These are phyloP conservation scores for Eupleurogrammus muticus DNA, from an alignment of 2,797 vertebrate species.

Conservation along the genomic window DNA sequence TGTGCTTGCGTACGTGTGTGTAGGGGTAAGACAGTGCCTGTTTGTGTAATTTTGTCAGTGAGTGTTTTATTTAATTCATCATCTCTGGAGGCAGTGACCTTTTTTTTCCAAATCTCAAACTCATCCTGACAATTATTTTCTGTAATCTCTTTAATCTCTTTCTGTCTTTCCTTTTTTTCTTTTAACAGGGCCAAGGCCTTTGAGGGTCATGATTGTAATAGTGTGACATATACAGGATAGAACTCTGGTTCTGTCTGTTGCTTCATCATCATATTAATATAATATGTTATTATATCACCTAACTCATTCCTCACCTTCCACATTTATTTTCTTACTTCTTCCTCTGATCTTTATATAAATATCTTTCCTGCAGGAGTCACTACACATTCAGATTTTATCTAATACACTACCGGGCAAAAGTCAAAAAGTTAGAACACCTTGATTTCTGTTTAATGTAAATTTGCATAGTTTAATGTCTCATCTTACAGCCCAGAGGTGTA, in stretches of 20 bases:
- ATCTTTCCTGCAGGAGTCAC: slow-evolving; percentile 28
- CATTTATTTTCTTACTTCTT: slow-evolving; percentile 31
- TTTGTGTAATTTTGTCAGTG: slow-evolving; percentile 14
- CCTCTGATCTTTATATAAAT: slow-evolving; percentile 35
- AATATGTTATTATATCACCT: slow-evolving; percentile 31
- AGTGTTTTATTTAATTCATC: slow-evolving; percentile 27
- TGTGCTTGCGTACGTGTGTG: slow-evolving; percentile 14
- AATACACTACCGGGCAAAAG: too few relatives aligned
- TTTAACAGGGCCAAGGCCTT: slow-evolving; percentile 77
- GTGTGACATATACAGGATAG: slow-evolving; percentile 52
- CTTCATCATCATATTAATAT: too few relatives aligned
- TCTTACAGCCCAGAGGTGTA: too few relatives aligned
- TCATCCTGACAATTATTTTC: slow-evolving; percentile 73
- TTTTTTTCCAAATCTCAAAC: slow-evolving; percentile 56
- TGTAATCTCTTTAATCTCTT: slow-evolving; percentile 64
- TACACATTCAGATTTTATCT: too few relatives aligned
- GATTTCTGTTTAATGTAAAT: too few relatives aligned
- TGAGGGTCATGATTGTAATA: slow-evolving; percentile 61
- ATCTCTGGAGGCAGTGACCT: slow-evolving; percentile 25
- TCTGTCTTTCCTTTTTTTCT: slow-evolving; percentile 14
- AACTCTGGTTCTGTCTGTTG: too few relatives aligned
- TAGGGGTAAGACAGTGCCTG: slow-evolving; percentile 8
- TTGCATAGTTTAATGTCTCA: too few relatives aligned
- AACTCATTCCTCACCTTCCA: slow-evolving; percentile 35
- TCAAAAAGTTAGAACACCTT: too few relatives aligned